A percentile compares a stretch with the other conserved stretches of the same genome.
phyloP scores from a whole-genome alignment of 2,888 invertebrate species.

The Hetaerina titia region DNA sequence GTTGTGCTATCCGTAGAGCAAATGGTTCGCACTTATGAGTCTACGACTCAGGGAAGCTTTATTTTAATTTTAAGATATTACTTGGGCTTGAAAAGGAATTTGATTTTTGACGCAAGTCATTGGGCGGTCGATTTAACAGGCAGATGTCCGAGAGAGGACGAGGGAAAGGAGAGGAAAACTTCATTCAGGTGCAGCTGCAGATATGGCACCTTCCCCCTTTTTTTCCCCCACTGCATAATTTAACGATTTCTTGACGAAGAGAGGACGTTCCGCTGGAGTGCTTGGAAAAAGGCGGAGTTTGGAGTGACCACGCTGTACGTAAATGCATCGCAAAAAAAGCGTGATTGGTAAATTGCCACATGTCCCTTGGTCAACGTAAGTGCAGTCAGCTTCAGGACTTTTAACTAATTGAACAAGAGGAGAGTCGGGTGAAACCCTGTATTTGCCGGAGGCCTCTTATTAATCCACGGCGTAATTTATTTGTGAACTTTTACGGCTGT shows the following conservation, averaged over 20 bases:
- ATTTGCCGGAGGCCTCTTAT: too few species aligned
- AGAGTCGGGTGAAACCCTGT: too few species aligned
- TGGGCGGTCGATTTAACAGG: not conserved
- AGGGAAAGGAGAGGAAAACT: not conserved
- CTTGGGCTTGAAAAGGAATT: not conserved
- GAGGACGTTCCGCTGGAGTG: not conserved
- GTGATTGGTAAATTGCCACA: too few species aligned
- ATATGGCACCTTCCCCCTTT: not conserved
- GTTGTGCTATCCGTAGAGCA: not conserved
- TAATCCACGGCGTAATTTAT: too few species aligned
- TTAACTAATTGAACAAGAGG: not conserved
- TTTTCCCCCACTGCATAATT: not conserved
- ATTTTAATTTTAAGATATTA: not conserved
- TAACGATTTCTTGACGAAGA: not conserved
- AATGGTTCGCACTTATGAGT: not conserved
- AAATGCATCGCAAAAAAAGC: too few species aligned
- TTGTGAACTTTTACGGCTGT: too few species aligned
- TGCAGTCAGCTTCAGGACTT: not conserved
- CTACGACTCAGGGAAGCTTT: not conserved
- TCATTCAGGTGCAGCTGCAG: not conserved
- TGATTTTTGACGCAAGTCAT: not conserved
- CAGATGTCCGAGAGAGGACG: not conserved
- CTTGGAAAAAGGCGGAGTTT: not conserved
- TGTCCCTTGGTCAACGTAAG: too few species aligned
- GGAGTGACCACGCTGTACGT: not conserved